phyloP scores from a whole-genome alignment of 2,113 vertebrate genomes.

The Argyrosomus japonicus region DNA sequence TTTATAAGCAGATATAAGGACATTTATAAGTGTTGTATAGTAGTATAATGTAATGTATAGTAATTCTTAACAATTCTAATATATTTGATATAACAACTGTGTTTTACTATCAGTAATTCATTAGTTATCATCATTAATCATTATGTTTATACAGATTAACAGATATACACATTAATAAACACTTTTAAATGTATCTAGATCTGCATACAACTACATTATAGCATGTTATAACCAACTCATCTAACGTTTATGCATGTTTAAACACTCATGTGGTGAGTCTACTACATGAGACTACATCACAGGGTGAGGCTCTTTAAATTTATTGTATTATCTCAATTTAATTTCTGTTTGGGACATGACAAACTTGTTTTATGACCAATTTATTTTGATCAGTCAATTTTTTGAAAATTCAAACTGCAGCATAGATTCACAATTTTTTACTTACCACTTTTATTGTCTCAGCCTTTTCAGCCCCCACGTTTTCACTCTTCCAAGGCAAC shows the following conservation, averaged over 20 bases:
- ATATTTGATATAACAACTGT: neutral
- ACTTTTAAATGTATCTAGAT: too few species aligned
- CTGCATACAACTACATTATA: too few species aligned
- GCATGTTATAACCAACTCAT: too few species aligned
- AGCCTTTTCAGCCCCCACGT: slow-evolving; percentile 66
- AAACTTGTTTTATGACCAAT: too few species aligned
- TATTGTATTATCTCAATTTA: neutral
- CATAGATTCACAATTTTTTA: neutral
- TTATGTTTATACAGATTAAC: too few species aligned
- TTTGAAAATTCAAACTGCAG: neutral
- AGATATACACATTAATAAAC: too few species aligned
- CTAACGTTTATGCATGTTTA: too few species aligned
- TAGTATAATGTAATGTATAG: neutral
- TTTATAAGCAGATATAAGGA: too few species aligned
- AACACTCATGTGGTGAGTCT: too few species aligned
- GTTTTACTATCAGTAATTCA: neutral
- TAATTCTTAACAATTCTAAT: neutral
- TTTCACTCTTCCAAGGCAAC: neutral
- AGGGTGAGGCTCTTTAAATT: neutral
- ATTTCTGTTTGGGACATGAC: neutral
- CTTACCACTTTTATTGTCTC: neutral
- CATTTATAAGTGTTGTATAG: too few species aligned
- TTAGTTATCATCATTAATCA: neutral
- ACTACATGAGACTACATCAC: too few species aligned
- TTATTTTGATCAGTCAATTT: too few species aligned